Evolutionary conservation across 2,888 invertebrate genomes (phyloP), one percentile per base, ranked within the genome.

Genomic region (Glyphotaelius pellucidus): DNA sequence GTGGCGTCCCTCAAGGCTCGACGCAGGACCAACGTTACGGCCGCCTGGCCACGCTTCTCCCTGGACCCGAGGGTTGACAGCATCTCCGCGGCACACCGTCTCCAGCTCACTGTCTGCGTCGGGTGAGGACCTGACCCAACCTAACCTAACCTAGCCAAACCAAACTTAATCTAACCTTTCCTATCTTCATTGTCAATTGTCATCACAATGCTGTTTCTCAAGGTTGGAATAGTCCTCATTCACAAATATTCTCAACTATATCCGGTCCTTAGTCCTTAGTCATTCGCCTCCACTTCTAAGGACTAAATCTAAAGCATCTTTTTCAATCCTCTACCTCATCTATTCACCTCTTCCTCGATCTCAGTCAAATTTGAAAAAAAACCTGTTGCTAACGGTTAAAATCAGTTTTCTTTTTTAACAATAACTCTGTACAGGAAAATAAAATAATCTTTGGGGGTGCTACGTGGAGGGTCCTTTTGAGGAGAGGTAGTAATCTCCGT

Each of bases 41-140:
- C 98, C 42, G 97, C 98, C 79, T 98, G 98, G 97, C 98, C 99
- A 4, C 96, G 98, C 93, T 99, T 98, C 95, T 98, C 97, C 87
- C 96, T 99, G 2, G 98, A 98, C 95, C 98, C 99, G 1, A 97
- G 98, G 94, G 98, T 99, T 5, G 98, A 98, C 95, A 97, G 97
- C 94, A 97, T 97, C 93, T 98, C 98, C 2, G 97, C 98, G 93
- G 96, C 97, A 80, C 96, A 98, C 94, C 97, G 98, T 93, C 95
- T 99, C 92, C 97, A 98, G 94, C 96, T 99, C 30, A 98, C 98
- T 14, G 97, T 98, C 91, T 99, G 99, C 94, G 97, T 98, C 90
- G 97, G 97, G 97, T 98, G 96, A 89, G 80, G 9, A 67, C 67
- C 67, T 67, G 14, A 67, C 67, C 67, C 19, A 19, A 67, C 67